These are phyloP conservation scores for Pollenia amentaria DNA, from an alignment of 2,888 invertebrate species.

Conservation along the genomic window DNA sequence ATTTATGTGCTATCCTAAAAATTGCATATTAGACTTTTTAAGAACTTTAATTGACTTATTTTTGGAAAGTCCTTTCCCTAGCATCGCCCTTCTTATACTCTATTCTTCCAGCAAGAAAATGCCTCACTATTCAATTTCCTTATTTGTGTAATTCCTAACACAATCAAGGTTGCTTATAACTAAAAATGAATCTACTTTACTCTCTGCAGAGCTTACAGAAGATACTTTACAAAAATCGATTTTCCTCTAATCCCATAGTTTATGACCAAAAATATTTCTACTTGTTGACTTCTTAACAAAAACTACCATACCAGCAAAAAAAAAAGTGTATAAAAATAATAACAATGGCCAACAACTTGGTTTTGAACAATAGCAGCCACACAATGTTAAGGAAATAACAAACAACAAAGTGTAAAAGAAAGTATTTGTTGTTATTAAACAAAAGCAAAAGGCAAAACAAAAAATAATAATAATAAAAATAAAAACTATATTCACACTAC, in stretches of 20 bases:
- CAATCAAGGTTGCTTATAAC: not conserved
- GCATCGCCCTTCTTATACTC: too few relatives aligned
- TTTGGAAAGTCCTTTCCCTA: too few relatives aligned
- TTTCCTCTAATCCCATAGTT: slow-evolving; percentile 56
- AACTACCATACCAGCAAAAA: slow-evolving; percentile 3
- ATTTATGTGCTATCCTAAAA: too few relatives aligned
- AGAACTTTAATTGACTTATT: too few relatives aligned
- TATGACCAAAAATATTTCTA: slow-evolving; percentile 61
- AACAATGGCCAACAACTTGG: slow-evolving; percentile 30
- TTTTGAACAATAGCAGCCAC: slow-evolving; percentile 28
- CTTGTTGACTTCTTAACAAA: slow-evolving; percentile 60
- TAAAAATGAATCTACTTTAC: not conserved
- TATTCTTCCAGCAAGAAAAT: too few relatives aligned
- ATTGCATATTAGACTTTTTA: too few relatives aligned
- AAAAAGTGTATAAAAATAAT: not conserved
- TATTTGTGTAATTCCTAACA: not conserved
- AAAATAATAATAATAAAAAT: not conserved
- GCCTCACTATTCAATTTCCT: not conserved
- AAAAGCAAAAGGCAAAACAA: slow-evolving; percentile 2
- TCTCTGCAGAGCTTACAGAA: slow-evolving; percentile 21
- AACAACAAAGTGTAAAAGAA: slow-evolving; percentile 29
- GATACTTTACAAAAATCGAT: slow-evolving; percentile 45
- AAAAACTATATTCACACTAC: slow-evolving; percentile 29
- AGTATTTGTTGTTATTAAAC: slow-evolving; percentile 36
- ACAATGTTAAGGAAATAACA: slow-evolving; percentile 29